Evolutionary conservation across 2,797 vertebrate genomes (phyloP).

Genomic region (Tapera naevia): DNA sequence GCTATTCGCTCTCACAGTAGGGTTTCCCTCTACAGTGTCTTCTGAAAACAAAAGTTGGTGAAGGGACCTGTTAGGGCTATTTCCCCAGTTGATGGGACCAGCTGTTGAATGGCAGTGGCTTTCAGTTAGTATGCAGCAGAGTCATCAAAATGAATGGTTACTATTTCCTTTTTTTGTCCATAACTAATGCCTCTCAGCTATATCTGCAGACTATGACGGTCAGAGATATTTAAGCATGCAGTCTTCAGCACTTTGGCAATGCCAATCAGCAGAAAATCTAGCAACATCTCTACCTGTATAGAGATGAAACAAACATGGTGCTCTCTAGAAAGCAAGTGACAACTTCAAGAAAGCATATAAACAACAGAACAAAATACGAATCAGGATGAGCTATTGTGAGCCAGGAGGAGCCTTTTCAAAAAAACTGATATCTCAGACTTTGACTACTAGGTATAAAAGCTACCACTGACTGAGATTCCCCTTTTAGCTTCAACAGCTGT

Average conservation of each 20-base stretch:
- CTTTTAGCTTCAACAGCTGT: neutral
- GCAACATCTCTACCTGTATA: neutral
- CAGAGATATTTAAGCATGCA: neutral
- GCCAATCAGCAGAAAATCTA: neutral
- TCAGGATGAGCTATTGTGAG: neutral
- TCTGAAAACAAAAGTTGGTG: neutral
- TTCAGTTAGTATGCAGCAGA: neutral
- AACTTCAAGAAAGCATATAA: neutral
- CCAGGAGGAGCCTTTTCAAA: neutral
- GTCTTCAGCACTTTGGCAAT: neutral
- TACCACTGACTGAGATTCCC: neutral
- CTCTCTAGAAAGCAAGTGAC: neutral
- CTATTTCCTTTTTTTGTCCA: neutral
- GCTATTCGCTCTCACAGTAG: neutral
- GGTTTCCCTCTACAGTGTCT: neutral
- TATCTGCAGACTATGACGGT: neutral
- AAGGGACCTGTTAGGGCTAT: neutral
- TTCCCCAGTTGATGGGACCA: neutral
- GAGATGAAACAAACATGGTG: fast-evolving
- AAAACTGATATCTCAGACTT: neutral
- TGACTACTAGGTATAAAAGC: neutral
- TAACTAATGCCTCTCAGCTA: neutral
- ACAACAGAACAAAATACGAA: neutral
- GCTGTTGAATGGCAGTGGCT: neutral
- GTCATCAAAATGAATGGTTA: neutral